phyloP scores from a whole-genome alignment of 2,797 vertebrate genomes.

The Gallinago solitaria region DNA sequence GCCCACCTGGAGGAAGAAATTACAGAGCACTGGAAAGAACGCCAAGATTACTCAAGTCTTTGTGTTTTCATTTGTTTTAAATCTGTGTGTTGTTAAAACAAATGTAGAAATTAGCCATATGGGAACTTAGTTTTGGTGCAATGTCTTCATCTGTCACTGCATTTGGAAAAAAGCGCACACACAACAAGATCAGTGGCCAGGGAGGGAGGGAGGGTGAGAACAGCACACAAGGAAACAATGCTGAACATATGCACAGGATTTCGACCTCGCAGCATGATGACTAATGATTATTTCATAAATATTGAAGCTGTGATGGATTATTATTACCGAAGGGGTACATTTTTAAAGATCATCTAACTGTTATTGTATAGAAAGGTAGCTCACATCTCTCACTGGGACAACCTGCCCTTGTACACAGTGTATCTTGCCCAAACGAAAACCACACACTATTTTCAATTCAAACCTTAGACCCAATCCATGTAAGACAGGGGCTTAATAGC shows the following conservation, averaged over 20 bases:
- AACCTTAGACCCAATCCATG: slow-evolving; percentile 78
- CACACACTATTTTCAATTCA: slow-evolving; percentile 75
- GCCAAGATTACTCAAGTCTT: slow-evolving; percentile 61
- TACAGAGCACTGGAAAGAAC: slow-evolving; percentile 57
- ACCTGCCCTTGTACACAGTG: not conserved
- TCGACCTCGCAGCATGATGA: slow-evolving; percentile 75
- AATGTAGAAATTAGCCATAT: slow-evolving; percentile 82
- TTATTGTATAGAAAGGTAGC: not conserved
- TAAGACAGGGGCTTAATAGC: slow-evolving; percentile 80
- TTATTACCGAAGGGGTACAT: slow-evolving; percentile 28
- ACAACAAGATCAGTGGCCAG: slow-evolving; percentile 58
- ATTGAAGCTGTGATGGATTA: slow-evolving; percentile 57
- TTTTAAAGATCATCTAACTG: slow-evolving; percentile 30
- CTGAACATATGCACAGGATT: slow-evolving; percentile 75
- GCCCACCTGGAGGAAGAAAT: slow-evolving; percentile 65
- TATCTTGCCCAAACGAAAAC: slow-evolving; percentile 64
- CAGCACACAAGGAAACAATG: slow-evolving; percentile 67
- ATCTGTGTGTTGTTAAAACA: slow-evolving; percentile 79
- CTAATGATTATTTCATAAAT: slow-evolving; percentile 76
- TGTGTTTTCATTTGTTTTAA: slow-evolving; percentile 79
- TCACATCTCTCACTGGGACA: slow-evolving; percentile 41
- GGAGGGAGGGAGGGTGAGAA: slow-evolving; percentile 55
- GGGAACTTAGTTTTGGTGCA: slow-evolving; percentile 76
- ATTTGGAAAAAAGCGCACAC: slow-evolving; percentile 53
- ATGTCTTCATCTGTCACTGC: slow-evolving; percentile 80